Percentiles rank a stretch among this genome's conserved stretches.
phyloP scores from a whole-genome alignment of 2,113 vertebrate genomes.

The Terrapene triunguis region DNA sequence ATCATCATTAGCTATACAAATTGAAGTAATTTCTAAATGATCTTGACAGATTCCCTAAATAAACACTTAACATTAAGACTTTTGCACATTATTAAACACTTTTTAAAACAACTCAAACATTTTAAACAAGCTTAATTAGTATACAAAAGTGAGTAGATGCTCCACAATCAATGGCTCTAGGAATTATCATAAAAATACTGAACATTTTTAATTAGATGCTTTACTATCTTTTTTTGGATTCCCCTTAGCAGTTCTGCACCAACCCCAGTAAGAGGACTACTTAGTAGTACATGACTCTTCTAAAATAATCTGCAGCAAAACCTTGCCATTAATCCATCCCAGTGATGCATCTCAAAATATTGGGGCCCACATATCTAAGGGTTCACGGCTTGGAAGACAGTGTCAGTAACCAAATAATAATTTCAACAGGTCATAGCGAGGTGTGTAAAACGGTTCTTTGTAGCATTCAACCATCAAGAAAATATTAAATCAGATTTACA shows the following conservation, averaged over 20 bases:
- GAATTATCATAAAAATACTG: background rate
- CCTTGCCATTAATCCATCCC: background rate
- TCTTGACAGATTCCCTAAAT: background rate
- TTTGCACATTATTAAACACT: background rate
- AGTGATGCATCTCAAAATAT: background rate
- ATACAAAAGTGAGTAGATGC: background rate
- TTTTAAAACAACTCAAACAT: background rate
- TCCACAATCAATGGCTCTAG: background rate
- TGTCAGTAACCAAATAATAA: background rate
- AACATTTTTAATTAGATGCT: background rate
- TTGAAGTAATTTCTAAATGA: background rate
- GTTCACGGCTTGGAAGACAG: background rate
- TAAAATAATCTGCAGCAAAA: background rate
- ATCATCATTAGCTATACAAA: background rate
- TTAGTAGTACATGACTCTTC: background rate
- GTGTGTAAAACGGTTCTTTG: background rate
- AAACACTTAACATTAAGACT: background rate
- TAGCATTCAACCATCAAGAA: background rate
- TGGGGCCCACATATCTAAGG: background rate
- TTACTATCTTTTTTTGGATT: background rate
- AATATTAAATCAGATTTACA: background rate
- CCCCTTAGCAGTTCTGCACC: background rate
- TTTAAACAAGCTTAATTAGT: background rate
- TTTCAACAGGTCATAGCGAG: background rate
- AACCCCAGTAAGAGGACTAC: background rate